Conservation (phyloP, 2,797 vertebrate genomes). For the Morelia viridis region DNA sequence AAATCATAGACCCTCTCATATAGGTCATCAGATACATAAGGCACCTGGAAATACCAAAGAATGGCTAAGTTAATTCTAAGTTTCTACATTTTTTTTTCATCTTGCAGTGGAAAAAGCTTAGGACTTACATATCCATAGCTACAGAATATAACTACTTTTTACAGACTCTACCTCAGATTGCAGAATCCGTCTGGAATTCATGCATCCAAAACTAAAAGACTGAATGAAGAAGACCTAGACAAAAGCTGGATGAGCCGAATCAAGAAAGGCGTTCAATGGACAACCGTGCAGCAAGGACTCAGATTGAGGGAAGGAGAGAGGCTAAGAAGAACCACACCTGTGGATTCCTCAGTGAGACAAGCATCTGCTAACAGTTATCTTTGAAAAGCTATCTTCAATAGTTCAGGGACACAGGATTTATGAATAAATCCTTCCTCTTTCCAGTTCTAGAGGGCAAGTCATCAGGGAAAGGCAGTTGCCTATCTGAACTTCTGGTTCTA, state of each 20-base stretch:
- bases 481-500: not conserved
- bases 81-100: not conserved
- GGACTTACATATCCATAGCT: too few species aligned
- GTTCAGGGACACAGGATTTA: not conserved
- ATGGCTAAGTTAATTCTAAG: not conserved
- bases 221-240: not conserved
- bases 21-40: conserved; percentile 83
- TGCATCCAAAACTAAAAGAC: not conserved
- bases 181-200: too few species aligned
- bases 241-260: not conserved
- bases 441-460: too few species aligned
- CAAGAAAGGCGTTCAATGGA: too few species aligned
- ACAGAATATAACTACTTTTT: too few species aligned
- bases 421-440: not conserved
- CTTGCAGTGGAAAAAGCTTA: too few species aligned
- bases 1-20: conserved; percentile 84
- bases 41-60: not conserved
- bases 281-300: too few species aligned
- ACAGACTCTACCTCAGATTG: not conserved
- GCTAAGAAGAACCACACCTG: too few species aligned
- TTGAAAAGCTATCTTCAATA: not conserved
- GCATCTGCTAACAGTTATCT: not conserved
- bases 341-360: not conserved
- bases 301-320: not conserved
- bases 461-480: not conserved